These are phyloP conservation scores for Oikopleura dioica DNA, from an alignment of 23 tunicate genomes.

Conservation along the genomic window DNA sequence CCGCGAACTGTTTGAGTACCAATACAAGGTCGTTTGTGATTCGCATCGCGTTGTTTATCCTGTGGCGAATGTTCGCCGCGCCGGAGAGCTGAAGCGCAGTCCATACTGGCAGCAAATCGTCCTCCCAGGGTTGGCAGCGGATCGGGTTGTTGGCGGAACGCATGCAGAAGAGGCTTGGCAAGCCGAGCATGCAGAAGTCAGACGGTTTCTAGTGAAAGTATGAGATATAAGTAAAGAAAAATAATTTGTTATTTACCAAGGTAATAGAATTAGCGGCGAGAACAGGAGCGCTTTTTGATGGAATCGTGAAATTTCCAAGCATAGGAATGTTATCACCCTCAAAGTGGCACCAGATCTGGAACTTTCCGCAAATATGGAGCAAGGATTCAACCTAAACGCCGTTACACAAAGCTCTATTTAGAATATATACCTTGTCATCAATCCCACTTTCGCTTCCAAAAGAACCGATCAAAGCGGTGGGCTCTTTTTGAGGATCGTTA, in stretches of 20 bases:
- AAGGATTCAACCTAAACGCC: background rate
- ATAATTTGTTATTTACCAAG: background rate
- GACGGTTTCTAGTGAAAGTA: slow-evolving; percentile 7
- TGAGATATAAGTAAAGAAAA: too few species aligned
- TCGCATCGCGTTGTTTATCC: background rate
- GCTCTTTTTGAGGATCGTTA: background rate
- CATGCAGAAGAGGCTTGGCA: background rate
- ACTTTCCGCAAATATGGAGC: background rate
- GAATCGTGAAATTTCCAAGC: background rate
- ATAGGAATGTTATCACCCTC: background rate
- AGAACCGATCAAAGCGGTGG: background rate
- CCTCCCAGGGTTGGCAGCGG: slow-evolving; percentile 8
- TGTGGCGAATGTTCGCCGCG: background rate
- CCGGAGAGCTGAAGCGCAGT: background rate
- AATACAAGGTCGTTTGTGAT: background rate
- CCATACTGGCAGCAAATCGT: slow-evolving; percentile 1
- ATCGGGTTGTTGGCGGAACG: background rate
- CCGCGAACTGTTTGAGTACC: background rate
- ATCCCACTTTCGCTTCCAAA: background rate
- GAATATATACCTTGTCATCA: background rate
- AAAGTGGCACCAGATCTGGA: background rate
- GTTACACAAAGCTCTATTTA: too few species aligned
- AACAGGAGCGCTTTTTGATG: background rate
- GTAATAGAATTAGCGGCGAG: background rate
- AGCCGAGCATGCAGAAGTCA: background rate